These are phyloP conservation scores for Campylorhamphus procurvoides DNA, from an alignment of 2,113 vertebrate species.

Conservation along the genomic window DNA sequence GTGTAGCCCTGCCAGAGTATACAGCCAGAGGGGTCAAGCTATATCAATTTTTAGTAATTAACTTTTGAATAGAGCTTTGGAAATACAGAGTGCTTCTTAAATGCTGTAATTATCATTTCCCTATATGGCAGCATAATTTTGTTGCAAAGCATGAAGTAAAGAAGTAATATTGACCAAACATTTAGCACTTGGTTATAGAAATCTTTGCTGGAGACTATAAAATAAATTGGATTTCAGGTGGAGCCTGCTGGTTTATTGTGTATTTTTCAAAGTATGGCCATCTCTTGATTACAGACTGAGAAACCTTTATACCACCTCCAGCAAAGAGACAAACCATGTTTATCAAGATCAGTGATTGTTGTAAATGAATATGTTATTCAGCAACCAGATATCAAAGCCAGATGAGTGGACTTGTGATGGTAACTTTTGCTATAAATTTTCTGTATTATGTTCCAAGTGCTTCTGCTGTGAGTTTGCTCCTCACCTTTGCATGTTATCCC, in stretches of 20 bases:
- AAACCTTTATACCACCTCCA: conserved; percentile 6
- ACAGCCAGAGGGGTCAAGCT: not conserved
- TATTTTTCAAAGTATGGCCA: not conserved
- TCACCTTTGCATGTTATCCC: not conserved
- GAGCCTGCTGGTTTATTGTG: not conserved
- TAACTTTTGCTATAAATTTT: not conserved
- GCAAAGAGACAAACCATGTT: not conserved
- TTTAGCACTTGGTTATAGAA: not conserved
- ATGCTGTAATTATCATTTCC: not conserved
- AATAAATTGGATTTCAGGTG: conserved; percentile 27
- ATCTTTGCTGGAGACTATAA: not conserved
- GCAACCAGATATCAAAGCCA: not conserved
- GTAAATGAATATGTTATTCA: not conserved
- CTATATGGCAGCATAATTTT: not conserved
- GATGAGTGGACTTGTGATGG: not conserved
- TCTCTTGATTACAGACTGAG: not conserved
- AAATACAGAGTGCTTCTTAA: not conserved
- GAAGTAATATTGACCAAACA: conserved; percentile 7
- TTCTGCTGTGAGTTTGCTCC: not conserved
- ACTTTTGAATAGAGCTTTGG: not conserved
- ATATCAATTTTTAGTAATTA: conserved; percentile 35
- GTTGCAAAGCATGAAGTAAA: conserved; percentile 4
- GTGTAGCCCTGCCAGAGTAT: not conserved
- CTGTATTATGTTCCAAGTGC: not conserved
- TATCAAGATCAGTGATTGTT: not conserved